Base-by-base conservation (phyloP, 2,113 vertebrate species). In the Macaca nemestrina region DNA sequence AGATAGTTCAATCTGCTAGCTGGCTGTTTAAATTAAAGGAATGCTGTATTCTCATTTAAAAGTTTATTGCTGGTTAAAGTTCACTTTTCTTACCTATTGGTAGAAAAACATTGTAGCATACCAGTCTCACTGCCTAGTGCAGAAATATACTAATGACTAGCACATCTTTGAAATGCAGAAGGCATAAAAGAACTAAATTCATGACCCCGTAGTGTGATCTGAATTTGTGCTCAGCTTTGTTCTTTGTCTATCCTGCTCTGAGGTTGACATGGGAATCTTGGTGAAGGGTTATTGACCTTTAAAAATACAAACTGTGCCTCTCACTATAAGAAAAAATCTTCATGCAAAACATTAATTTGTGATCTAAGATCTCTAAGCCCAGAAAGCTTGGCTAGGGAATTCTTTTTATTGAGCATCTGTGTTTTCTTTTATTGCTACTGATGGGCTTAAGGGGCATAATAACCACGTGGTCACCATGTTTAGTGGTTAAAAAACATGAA, bases 71-170 rank as follows among this genome's bases (percentile, higher is more conserved):
- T 70, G 30, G 1, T 64, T 32, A 1, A 96, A 68, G 12, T 92
- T 7, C 30, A 48, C 82, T 97, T 94, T 89, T 8, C 67, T 89
- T 86, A 70, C 81, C 40, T n/a, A 13, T 32, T 89, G 25, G 18
- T 45, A 67, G 9, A 94, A 86, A 91, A 78, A 70, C 16, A 38
- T 82, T 13, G n/a, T 75, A 48, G 16, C 20, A 67, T 64, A 40
- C 16, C 61, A 17, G 2, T 73, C 14, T 68, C 57, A 43, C 18
- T 68, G 14, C 8, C 14, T 78, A 57, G 27, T 50, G 38, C 2
- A 93, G 25, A 89, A 89, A 97, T 85, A 57, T 67, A 86, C 9
- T 61, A 87, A 90, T 89, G 45, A 75, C 14, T 18, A 88, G 17
- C 11, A 88, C 27, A 17, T 52, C 68, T 84, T 93, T 85, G 75